These are phyloP conservation scores for Tromatobia lineatoria DNA, from an alignment of 2,888 invertebrate genomes.

Conservation along the genomic window DNA sequence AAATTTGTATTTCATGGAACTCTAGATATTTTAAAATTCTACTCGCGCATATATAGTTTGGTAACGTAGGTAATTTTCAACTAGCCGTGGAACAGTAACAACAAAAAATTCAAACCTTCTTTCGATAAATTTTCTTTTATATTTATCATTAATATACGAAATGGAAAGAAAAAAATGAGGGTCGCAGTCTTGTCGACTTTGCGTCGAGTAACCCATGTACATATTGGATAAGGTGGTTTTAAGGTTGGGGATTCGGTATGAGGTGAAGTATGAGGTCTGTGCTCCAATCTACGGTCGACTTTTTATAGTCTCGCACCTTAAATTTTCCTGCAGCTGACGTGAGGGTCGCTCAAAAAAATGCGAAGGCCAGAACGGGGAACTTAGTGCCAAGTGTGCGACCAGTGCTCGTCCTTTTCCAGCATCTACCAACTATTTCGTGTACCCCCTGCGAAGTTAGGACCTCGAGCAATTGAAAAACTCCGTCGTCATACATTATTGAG, in stretches of 20 bases:
- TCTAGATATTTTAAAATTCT: too few relatives aligned
- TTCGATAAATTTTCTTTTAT: too few relatives aligned
- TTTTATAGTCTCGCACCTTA: constrained; percentile 3
- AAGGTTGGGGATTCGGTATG: too few relatives aligned
- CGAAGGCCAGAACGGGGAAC: constrained; percentile 3
- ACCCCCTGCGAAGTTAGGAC: constrained; percentile 27
- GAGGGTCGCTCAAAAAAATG: neutral
- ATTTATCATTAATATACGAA: too few relatives aligned
- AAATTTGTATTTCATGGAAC: too few relatives aligned
- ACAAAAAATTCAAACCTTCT: too few relatives aligned
- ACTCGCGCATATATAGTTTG: too few relatives aligned
- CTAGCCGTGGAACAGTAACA: too few relatives aligned
- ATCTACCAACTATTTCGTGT: constrained; percentile 6
- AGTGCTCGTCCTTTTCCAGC: neutral
- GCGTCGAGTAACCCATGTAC: neutral
- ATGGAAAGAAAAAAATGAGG: too few relatives aligned
- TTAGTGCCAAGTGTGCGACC: neutral
- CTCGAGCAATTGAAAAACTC: constrained; percentile 55
- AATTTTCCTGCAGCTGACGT: constrained; percentile 3
- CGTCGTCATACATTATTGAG: constrained; percentile 39
- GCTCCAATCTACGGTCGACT: constrained; percentile 35
- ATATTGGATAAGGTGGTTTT: neutral
- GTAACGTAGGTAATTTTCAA: too few relatives aligned
- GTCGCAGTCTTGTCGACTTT: too few relatives aligned
- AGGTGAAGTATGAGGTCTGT: neutral